A percentile compares a stretch with the other conserved stretches of the same genome.
These are phyloP conservation scores for Sitta europaea DNA, from an alignment of 2,113 vertebrate genomes.

Conservation along the genomic window DNA sequence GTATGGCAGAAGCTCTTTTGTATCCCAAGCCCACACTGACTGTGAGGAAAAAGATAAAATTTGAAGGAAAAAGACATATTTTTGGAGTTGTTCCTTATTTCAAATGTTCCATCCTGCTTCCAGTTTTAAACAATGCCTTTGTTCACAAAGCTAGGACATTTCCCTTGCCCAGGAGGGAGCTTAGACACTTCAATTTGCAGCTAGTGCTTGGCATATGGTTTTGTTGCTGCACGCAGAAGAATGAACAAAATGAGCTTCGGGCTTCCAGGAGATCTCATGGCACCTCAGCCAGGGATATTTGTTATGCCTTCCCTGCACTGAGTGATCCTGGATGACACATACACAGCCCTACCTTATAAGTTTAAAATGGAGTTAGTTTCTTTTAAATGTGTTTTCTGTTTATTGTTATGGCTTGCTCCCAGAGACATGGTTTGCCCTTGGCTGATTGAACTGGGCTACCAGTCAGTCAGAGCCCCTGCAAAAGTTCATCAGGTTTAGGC, in stretches of 20 bases:
- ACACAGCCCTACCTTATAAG: not conserved
- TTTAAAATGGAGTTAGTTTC: not conserved
- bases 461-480: not conserved
- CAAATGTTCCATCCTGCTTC: not conserved
- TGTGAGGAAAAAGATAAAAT: not conserved
- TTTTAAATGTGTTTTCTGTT: not conserved
- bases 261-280: not conserved
- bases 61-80: not conserved
- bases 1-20: not conserved
- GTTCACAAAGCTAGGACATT: not conserved
- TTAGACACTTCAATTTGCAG: not conserved
- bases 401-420: not conserved
- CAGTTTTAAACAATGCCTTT: not conserved
- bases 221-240: not conserved
- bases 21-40: not conserved
- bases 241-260: not conserved
- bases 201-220: not conserved
- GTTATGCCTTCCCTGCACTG: not conserved
- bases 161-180: not conserved
- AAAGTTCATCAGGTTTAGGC: not conserved
- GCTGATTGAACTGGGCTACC: not conserved
- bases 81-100: not conserved
- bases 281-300: not conserved
- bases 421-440: not conserved
- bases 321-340: not conserved